Percentiles rank a stretch among this genome's conserved stretches.
phyloP scores from a whole-genome alignment of 2,113 vertebrate species.

The Megalops atlanticus region DNA sequence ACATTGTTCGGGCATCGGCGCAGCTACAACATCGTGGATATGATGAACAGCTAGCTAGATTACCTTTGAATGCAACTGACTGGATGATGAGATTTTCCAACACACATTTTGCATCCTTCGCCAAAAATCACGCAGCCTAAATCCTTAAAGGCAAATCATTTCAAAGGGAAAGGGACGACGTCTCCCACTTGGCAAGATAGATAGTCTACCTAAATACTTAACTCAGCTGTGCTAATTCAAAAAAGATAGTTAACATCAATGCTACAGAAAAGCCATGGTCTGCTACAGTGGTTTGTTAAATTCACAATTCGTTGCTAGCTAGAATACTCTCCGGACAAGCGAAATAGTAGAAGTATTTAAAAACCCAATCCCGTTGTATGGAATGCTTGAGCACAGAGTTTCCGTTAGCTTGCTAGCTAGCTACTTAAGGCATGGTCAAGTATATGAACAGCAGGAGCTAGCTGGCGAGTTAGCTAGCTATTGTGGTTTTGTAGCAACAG shows the following conservation, averaged over 20 bases:
- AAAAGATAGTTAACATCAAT: too few species aligned
- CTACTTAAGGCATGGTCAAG: too few species aligned
- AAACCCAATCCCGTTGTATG: background rate
- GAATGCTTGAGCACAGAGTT: background rate
- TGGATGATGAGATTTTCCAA: background rate
- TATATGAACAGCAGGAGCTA: too few species aligned
- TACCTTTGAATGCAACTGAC: background rate
- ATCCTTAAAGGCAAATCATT: background rate
- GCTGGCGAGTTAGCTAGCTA: too few species aligned
- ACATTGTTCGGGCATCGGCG: background rate
- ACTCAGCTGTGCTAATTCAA: too few species aligned
- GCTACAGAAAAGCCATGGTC: too few species aligned
- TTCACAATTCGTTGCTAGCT: too few species aligned
- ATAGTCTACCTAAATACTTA: too few species aligned
- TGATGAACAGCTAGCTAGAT: background rate
- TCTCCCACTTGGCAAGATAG: too few species aligned
- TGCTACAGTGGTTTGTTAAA: too few species aligned
- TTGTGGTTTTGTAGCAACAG: too few species aligned
- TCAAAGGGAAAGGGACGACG: too few species aligned
- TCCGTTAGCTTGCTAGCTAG: background rate
- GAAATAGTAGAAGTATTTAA: background rate
- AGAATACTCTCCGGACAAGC: background rate
- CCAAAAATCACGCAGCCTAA: background rate
- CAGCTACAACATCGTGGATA: background rate
- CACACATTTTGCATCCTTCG: background rate